Evolutionary conservation across 2,888 invertebrate genomes (phyloP).

Genomic region (Chymomyza caudatula): DNA sequence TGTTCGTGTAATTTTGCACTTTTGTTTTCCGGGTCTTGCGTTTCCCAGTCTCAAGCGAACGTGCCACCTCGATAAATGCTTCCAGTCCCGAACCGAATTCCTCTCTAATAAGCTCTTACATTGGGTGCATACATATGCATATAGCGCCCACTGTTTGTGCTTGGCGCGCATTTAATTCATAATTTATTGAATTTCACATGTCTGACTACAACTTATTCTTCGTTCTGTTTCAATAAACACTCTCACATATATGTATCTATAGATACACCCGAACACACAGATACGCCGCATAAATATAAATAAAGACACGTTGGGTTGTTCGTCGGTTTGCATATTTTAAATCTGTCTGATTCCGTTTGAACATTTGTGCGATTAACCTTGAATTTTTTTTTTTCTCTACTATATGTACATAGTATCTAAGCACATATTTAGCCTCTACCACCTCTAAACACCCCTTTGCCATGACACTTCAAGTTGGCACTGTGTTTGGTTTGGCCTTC

Average conservation of each 20-base stretch:
- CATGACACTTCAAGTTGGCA: neutral
- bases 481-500: slow-evolving; percentile 10
- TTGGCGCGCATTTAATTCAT: neutral
- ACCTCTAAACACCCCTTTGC: neutral
- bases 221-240: slow-evolving; percentile 39
- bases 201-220: slow-evolving; percentile 10
- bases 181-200: slow-evolving; percentile 17
- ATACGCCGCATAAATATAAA: neutral
- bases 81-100: neutral
- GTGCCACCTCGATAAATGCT: slow-evolving; percentile 32
- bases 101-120: neutral
- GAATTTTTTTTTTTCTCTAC: slow-evolving; percentile 31
- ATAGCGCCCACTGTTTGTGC: neutral
- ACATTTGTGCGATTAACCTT: slow-evolving; percentile 57
- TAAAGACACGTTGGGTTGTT: slow-evolving; percentile 1
- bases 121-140: neutral
- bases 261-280: neutral
- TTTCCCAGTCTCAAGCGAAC: slow-evolving; percentile 50
- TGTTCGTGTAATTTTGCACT: slow-evolving; percentile 62
- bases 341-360: slow-evolving; percentile 2
- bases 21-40: slow-evolving; percentile 66
- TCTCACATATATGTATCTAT: slow-evolving; percentile 15
- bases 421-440: neutral
- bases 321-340: neutral
- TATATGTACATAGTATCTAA: neutral